These are phyloP conservation scores for Zingel zingel DNA, from an alignment of 2,113 vertebrate species.

Conservation along the genomic window DNA sequence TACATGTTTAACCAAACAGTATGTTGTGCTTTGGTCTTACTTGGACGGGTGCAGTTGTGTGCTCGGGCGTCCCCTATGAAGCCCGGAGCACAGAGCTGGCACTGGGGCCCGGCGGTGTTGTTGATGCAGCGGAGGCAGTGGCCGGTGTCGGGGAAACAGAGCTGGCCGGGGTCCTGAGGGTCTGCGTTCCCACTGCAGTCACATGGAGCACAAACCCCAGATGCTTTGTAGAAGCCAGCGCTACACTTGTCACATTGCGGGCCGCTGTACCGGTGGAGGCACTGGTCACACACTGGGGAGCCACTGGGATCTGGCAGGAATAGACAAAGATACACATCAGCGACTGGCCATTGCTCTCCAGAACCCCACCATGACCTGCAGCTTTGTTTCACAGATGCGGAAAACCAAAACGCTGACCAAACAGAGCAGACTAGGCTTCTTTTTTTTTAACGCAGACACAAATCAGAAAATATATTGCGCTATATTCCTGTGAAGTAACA, in stretches of 20 bases:
- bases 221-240: slow-evolving; percentile 87
- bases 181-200: slow-evolving; percentile 91
- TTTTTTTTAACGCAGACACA: background rate
- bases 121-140: slow-evolving; percentile 89
- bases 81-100: slow-evolving; percentile 88
- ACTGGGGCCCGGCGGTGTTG: slow-evolving; percentile 87
- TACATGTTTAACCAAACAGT: background rate
- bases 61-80: slow-evolving; percentile 81
- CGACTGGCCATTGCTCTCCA: background rate
- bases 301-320: slow-evolving; percentile 79
- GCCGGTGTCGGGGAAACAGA: slow-evolving; percentile 89
- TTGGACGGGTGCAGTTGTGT: slow-evolving; percentile 88
- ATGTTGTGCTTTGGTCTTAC: slow-evolving; percentile 74
- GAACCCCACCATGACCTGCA: background rate
- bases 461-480: background rate
- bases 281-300: slow-evolving; percentile 85
- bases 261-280: slow-evolving; percentile 85
- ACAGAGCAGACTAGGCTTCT: too few relatives aligned
- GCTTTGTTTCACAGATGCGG: background rate
- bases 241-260: slow-evolving; percentile 87
- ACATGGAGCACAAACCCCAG: slow-evolving; percentile 87
- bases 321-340: slow-evolving; percentile 12
- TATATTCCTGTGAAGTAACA: background rate
- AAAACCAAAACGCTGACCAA: too few relatives aligned
- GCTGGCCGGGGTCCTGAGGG: slow-evolving; percentile 70